Evolutionary conservation across 2,113 vertebrate genomes (phyloP).

Genomic region (Pygoscelis adeliae): DNA sequence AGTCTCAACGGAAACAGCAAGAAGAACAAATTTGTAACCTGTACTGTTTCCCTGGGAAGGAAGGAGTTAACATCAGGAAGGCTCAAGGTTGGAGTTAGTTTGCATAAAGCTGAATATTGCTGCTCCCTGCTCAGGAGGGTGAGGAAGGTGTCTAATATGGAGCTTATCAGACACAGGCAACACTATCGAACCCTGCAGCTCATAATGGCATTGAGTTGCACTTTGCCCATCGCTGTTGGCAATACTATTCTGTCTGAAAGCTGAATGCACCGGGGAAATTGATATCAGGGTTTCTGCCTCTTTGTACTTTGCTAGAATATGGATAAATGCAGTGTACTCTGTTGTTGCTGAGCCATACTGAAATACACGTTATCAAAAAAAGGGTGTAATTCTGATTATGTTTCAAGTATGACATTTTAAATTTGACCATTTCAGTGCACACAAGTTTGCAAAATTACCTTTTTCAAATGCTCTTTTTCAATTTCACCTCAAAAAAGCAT

Average conservation of each 20-base stretch:
- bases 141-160: neutral
- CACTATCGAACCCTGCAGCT: neutral
- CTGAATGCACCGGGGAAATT: accelerated
- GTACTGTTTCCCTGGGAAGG: neutral
- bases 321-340: neutral
- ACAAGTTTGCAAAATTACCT: neutral
- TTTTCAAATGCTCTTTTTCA: neutral
- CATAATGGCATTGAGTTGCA: neutral
- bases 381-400: neutral
- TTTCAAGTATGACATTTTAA: neutral
- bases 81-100: neutral
- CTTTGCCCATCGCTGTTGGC: neutral
- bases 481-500: neutral
- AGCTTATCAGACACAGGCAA: neutral
- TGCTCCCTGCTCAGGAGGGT: neutral
- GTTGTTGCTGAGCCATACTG: neutral
- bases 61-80: neutral
- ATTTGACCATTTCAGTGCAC: neutral
- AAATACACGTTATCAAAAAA: neutral
- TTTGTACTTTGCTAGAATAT: neutral
- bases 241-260: neutral
- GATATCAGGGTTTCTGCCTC: neutral
- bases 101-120: neutral
- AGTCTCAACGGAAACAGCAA: neutral
- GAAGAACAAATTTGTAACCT: neutral